Base-by-base conservation (phyloP, 2,797 vertebrate genomes). In the Hafferia zeledoni region DNA sequence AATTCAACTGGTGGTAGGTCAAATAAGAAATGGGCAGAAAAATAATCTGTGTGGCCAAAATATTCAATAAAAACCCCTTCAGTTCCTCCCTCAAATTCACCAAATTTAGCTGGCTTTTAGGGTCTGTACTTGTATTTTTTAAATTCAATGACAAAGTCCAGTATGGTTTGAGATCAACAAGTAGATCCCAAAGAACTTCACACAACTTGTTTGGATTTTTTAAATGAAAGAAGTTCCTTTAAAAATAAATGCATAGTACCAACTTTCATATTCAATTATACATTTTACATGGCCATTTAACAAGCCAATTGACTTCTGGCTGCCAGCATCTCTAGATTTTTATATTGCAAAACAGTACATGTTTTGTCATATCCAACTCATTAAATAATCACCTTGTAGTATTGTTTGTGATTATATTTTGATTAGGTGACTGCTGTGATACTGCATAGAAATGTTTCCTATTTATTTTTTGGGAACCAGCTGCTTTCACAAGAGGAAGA, bases 381-480 rank as follows among this genome's bases (percentile, higher is more conserved):
- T 89, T 90, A 93, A 87, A 44, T 80, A 72, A 52, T 39, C 37
- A 49, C 16, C 37, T n/a, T 35, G 27, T 65, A 92, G n/a, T 67
- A 20, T 5, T 82, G 35, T n/a, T 92, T 87, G 11, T 78, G 24
- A 67, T 81, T 84, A 83, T 55, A 59, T 74, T 91, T 97, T 87
- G 64, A 89, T 94, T 77, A 95, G 59, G 35, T 89, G 43, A 71
- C 71, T 93, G 39, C 39, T 44, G 43, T 25, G 37, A 64, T 55
- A 57, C 41, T 65, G 35, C 17, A 67, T 27, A 68, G 28, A 52
- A 82, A 72, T 72, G 24, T 6, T 14, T 79, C 39, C 22, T 63
- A 30, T 47, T 90, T 82, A 8, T 83, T 93, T 63, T 78, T 19
- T 46, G 30, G 43, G n/a, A 94, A 39, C 10, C 31, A 82, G 9